Conservation (phyloP, 2,888 invertebrate genomes). For the Ophion slaviceki region DNA sequence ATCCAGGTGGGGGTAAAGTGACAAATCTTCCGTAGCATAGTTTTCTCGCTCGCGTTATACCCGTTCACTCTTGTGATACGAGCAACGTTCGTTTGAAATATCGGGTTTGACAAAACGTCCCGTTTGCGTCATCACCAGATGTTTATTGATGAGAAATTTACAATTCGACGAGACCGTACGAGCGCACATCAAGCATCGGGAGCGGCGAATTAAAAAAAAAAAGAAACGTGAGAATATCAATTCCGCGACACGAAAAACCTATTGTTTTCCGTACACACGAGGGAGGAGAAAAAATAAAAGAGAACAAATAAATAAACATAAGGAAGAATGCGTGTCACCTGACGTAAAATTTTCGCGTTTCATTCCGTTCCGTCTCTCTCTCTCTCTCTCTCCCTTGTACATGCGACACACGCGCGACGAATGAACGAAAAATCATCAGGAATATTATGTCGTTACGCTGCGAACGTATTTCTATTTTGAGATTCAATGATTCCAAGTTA, state of each 20-base stretch:
- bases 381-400: background rate
- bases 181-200: background rate
- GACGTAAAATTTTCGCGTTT: slow-evolving; percentile 21
- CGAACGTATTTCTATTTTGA: background rate
- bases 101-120: slow-evolving; percentile 54
- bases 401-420: background rate
- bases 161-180: slow-evolving; percentile 30
- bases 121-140: slow-evolving; percentile 74
- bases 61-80: background rate
- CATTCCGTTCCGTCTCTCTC: background rate
- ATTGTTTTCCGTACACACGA: slow-evolving; percentile 32
- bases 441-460: background rate
- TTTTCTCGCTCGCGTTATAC: background rate
- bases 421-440: background rate
- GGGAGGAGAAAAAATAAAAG: slow-evolving; percentile 13
- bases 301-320: slow-evolving; percentile 12
- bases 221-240: slow-evolving; percentile 45
- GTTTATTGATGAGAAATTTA: slow-evolving; percentile 71
- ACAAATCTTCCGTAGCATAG: background rate
- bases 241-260: slow-evolving; percentile 10
- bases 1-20: slow-evolving; percentile 45
- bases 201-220: slow-evolving; percentile 21
- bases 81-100: slow-evolving; percentile 29
- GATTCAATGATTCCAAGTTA: background rate
- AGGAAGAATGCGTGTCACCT: slow-evolving; percentile 37